A percentile compares a stretch with the other conserved stretches of the same genome.
phyloP scores from a whole-genome alignment of 1,140 invertebrate species.

The Belonocnema kinseyi region DNA sequence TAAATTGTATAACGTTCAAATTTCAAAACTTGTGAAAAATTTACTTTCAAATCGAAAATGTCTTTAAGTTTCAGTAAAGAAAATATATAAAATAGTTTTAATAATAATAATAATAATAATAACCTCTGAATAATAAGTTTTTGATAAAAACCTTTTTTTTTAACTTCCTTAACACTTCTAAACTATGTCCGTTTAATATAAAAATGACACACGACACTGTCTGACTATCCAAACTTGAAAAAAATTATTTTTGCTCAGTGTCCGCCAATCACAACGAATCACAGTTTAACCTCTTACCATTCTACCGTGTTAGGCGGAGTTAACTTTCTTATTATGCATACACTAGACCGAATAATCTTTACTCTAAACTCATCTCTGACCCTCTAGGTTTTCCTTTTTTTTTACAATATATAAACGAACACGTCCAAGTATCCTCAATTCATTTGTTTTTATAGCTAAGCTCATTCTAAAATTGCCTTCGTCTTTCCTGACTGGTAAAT shows the following conservation, averaged over 20 bases:
- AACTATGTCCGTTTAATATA: conserved; percentile 31
- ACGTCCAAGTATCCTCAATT: conserved; percentile 25
- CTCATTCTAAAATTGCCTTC: conserved; percentile 10
- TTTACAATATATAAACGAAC: conserved; percentile 40
- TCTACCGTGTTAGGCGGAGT: conserved; percentile 31
- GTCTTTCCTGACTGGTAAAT: background rate
- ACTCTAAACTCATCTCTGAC: background rate
- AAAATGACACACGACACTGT: background rate
- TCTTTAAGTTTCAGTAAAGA: too few relatives aligned
- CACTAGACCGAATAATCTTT: background rate
- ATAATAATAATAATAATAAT: too few relatives aligned
- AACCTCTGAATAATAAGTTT: too few relatives aligned
- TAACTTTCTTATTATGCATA: background rate
- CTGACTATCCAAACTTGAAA: background rate
- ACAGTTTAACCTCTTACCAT: conserved; percentile 38
- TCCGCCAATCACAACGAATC: conserved; percentile 38
- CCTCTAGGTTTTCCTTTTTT: background rate
- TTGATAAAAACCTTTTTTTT: too few relatives aligned
- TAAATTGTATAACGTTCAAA: too few relatives aligned
- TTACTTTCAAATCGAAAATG: too few relatives aligned
- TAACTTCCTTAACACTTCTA: too few relatives aligned
- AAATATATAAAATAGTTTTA: too few relatives aligned
- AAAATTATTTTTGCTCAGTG: background rate
- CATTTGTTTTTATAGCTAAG: conserved; percentile 5
- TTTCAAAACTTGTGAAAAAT: too few relatives aligned